Conservation (phyloP, 2,888 invertebrate species). For the Chaetogeoica ovagalla region DNA sequence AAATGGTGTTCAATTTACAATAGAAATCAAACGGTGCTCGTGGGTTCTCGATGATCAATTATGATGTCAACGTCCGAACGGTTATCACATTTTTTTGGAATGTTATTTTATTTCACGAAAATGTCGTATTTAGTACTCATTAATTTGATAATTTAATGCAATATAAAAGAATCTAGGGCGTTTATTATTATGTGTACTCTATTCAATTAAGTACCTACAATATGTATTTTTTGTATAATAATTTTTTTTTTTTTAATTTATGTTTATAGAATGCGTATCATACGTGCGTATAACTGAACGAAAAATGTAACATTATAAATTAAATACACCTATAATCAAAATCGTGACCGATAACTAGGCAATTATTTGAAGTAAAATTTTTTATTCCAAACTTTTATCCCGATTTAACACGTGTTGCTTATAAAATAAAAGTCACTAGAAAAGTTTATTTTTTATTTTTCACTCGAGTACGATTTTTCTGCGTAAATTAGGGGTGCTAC, state of each 20-base stretch:
- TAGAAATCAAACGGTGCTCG: conserved; percentile 14
- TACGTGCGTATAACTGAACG: too few species aligned
- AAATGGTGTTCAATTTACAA: conserved; percentile 6
- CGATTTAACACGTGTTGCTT: too few species aligned
- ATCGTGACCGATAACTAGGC: too few species aligned
- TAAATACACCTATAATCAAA: too few species aligned
- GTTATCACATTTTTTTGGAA: conserved; percentile 28
- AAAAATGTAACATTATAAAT: too few species aligned
- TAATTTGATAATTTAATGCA: not conserved
- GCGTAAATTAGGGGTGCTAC: too few species aligned
- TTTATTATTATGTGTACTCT: not conserved
- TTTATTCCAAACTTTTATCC: too few species aligned
- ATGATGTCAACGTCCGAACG: conserved; percentile 13
- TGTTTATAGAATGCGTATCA: too few species aligned
- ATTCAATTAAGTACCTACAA: conserved; percentile 7
- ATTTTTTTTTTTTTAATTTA: not conserved
- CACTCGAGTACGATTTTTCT: too few species aligned
- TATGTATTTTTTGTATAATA: not conserved
- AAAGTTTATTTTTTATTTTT: too few species aligned
- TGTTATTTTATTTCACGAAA: conserved; percentile 1
- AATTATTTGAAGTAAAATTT: too few species aligned
- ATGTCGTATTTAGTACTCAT: conserved; percentile 7
- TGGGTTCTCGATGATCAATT: not conserved
- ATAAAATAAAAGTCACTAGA: too few species aligned
- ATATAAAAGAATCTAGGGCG: conserved; percentile 8